Base-by-base conservation (phyloP, 2,888 invertebrate genomes). In the Conops quadrifasciatus region DNA sequence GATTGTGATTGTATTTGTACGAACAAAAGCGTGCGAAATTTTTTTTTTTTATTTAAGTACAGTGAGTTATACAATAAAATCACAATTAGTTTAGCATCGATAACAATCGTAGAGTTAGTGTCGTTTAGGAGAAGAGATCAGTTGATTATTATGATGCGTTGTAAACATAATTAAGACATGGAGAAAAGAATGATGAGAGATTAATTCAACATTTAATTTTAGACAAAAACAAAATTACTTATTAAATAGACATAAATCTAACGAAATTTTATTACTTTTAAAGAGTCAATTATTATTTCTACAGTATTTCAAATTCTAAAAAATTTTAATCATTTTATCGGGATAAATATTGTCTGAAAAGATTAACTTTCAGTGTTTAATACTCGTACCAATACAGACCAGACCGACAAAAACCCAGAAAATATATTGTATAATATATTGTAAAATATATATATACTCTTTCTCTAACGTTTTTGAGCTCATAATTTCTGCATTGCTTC, bases 21-120 rank as follows among this genome's bases (percentile, higher is more conserved):
- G 51, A 68, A 49, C 67, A 62, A 26, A 59, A 70, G 64, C 70
- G 64, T 70, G 70, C 30, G 21, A 26, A 45, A 49, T 59, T 67
- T 47, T 26, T 56, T 30, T n/a, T 63, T 70, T 64, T 36, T 24
- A 45, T 56, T 47, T 43, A 24, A 47, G 21, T 65, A 30, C 16
- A 58, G 56, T 49, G 7, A 67, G 30, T 58, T 49, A 60, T 30
- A 43, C 16, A 30, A n/a, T 59, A 21, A 28, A 36, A 30, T 68
- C 16, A 51, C 7, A 28, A 26, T 64, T 49, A 43, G 21, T 56
- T 47, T 36, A 28, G 59, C 28, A 19, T 66, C 56, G 56, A 9
- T n/a, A n/a, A 43, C 36, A 67, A 28, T 30, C 26, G 59, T 26
- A 65, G 65, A 43, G 47, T 67, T 62, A 62, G 58, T 70, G 43